Base-by-base conservation (phyloP, 1,140 invertebrate genomes). In the Zaprionus inermis region DNA sequence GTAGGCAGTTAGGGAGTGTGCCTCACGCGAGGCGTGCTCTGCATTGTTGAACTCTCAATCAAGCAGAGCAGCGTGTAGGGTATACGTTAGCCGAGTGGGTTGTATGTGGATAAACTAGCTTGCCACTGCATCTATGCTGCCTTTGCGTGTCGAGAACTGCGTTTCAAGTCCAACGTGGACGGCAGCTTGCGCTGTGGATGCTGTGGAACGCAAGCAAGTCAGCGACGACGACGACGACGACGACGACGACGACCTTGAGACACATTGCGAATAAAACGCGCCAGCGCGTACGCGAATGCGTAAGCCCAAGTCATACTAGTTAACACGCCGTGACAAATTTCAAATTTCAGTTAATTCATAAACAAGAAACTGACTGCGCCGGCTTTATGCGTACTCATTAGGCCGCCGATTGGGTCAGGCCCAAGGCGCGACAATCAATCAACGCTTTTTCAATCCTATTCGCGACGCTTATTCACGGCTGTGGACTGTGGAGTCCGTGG, bases 101-200 rank as follows among this genome's bases (percentile, higher is more conserved):
- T 9, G 2, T 5, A 46, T 11, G 0, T 20, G 11, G 10, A n/a
- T 20, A 11, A 11, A 46, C 0, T 46, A 1, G 18, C 18, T 32
- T 46, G 44, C 44, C 66, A 63, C 65, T 73, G 38, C 66, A 79
- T 64, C 64, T 56, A 51, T 41, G 51, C 30, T 54, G 32, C 41
- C 55, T 63, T 76, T 79, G 84, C 63, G 76, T 83, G 78, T 51
- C 49, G 70, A 88, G 79, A 88, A 88, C 83, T 83, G 63, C 56
- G 56, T 60, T 67, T 81, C 58, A 76, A 64, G 72, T 86, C 38
- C n/a, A 44, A 6, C 9, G 34, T 44, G 54, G 61, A 32, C 20
- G 49, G 22, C 30, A 51, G 14, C 30, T 11, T 32, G 44, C 49
- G 41, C 30, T 63, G n/a, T 49, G 34, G 49, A 36, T 38, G 9